Evolutionary conservation across 2,113 vertebrate species (phyloP), one percentile per base, ranked within the genome.

Genomic region (Pholis gunnellus): DNA sequence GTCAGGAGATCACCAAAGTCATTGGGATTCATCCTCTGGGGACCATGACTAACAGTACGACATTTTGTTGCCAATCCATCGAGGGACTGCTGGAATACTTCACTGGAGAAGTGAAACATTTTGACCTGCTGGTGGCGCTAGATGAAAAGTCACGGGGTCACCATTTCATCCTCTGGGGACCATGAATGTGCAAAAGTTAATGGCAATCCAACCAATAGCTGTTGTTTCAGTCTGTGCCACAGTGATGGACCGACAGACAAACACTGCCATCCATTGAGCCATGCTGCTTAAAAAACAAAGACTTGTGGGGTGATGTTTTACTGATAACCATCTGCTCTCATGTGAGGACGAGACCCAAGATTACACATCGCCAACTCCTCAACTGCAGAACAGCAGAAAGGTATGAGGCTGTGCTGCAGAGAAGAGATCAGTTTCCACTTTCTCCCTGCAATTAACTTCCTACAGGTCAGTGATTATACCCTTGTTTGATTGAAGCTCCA

Each of bases 271-370:
- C 13, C 22, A 31, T 27, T 15, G 6, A 57, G 8, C 22, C 5
- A 14, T 27, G 13, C 22, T 3, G 8, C 36, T 56, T 9, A 25
- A 25, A 54, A 9, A 9, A n/a, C 31, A 36, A 22, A 36, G 3
- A 40, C 10, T 78, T 18, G 78, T 18, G 1, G 5, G 40, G 8
- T 29, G n/a, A 11, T 40, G 31, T 66, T 78, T 68, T 36, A n/a
- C 31, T 69, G 79, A 83, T 86, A 78, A 75, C 31, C 17, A 59
- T 83, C 64, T 25, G 2, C 15, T 52, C 60, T 76, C 64, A 36
- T 50, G 68, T 83, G 52, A 87, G 40, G 42, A 9, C 31, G 0
- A 74, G 29, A 78, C n/a, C 50, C n/a, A 38, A 48, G 44, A 89
- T 67, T 74, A 65, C 75, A 27, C 56, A 27, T 31, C 27, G 3